Evolutionary conservation across 2,888 invertebrate genomes (phyloP), one percentile per base, ranked within the genome.

Genomic region (Agrochola litura): DNA sequence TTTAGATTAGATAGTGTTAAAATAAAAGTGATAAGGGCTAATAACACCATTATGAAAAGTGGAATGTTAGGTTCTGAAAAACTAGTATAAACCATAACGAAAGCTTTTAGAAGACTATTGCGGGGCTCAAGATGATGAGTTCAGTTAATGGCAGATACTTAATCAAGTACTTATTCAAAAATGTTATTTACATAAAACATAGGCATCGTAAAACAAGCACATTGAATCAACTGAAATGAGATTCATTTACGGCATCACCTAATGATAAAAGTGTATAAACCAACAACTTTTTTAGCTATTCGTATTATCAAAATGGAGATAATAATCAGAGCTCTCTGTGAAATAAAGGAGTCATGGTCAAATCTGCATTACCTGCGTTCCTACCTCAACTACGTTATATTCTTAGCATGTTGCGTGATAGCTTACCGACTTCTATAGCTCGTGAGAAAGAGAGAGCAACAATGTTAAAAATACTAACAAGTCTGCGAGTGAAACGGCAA

Each of bases 371-470:
- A 79, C 37, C 61, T 66, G 67, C 69, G 77, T 86, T 86, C 69
- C 84, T 73, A 43, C 56, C 70, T 66, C 43, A 76, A 86, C 52
- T 69, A 73, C n/a, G 37, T 61, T 14, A 25, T 70, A 77, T 79
- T 77, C 72, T 77, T 79, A 83, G 79, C 86, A 86, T 86, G 54
- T 56, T 67, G 52, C 63, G 41, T 56, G 41, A 63, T 56, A 52
- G 49, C 56, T 65, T 79, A 72, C 54, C 0, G 52, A 65, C 52
- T 72, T 61, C 60, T 71, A 41, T 41, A 43, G 37, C 30, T 43
- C 16, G 83, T 60, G 25, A 77, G 88, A 88, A 73, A 81, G 72
- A 30, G 89, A 89, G 10, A 66, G 75, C 81, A 73, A 88, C 56
- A 75, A 58, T 81, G 80, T 74, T 80, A 73, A 76, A 73, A 77